Conservation (phyloP, 2,113 vertebrate species). For the Sturnus vulgaris region DNA sequence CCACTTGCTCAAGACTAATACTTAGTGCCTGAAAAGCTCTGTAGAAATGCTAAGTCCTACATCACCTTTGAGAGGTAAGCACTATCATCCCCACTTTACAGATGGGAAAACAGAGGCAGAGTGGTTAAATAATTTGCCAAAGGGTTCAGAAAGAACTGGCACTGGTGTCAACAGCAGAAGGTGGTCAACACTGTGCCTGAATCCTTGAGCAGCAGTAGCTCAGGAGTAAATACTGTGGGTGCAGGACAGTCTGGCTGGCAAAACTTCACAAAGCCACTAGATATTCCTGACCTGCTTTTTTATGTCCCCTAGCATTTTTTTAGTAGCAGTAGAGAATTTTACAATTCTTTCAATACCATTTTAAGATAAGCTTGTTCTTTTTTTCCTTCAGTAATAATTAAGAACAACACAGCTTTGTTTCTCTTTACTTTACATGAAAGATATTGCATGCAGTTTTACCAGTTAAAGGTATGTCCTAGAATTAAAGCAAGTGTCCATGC, state of each 20-base stretch:
- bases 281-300: slow-evolving; percentile 32
- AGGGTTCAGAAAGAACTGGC: not conserved
- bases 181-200: not conserved
- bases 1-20: slow-evolving; percentile 44
- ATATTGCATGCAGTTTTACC: slow-evolving; percentile 46
- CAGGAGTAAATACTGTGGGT: slow-evolving; percentile 35
- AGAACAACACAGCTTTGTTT: slow-evolving; percentile 39
- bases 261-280: slow-evolving; percentile 19
- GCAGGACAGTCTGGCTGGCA: slow-evolving; percentile 15
- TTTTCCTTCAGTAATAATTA: slow-evolving; percentile 11
- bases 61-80: not conserved
- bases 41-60: not conserved
- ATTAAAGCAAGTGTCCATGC: slow-evolving; percentile 46
- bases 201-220: not conserved
- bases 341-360: not conserved
- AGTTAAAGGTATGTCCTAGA: slow-evolving; percentile 32
- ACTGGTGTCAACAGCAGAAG: not conserved
- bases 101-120: slow-evolving; percentile 57
- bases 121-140: slow-evolving; percentile 37
- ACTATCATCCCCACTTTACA: slow-evolving; percentile 42
- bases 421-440: slow-evolving; percentile 38
- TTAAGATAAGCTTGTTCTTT: not conserved
- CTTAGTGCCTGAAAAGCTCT: not conserved
- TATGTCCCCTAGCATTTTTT: slow-evolving; percentile 18
- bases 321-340: slow-evolving; percentile 26